phyloP scores from a whole-genome alignment of 2,113 vertebrate genomes.

The Mesitornis unicolor region DNA sequence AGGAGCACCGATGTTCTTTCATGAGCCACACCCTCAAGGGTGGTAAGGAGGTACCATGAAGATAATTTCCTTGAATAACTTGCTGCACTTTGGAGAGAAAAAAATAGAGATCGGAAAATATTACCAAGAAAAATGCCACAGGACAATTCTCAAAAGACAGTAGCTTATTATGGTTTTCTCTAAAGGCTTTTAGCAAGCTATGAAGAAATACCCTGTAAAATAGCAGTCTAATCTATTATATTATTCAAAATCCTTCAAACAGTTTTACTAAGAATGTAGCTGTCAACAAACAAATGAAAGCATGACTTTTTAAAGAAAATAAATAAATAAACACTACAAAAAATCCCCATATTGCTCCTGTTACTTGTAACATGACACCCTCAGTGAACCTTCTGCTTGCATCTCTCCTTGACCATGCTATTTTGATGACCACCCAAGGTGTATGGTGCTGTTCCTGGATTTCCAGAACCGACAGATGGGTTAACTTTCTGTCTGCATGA shows the following conservation, averaged over 20 bases:
- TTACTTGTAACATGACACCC: neutral
- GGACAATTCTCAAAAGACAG: neutral
- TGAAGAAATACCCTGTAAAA: neutral
- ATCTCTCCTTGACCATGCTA: neutral
- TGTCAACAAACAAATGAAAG: neutral
- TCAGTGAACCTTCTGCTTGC: neutral
- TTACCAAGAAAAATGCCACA: neutral
- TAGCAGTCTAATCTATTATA: neutral
- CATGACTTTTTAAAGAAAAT: neutral
- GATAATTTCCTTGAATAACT: neutral
- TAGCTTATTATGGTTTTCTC: neutral
- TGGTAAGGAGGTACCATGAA: rapidly evolving
- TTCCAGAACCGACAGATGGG: neutral
- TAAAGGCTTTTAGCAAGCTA: neutral
- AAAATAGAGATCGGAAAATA: neutral
- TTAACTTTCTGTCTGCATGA: neutral
- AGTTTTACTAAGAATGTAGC: neutral
- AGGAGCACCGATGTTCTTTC: rapidly evolving
- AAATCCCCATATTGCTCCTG: rapidly evolving
- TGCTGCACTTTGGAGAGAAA: neutral
- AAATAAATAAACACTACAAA: too few species aligned
- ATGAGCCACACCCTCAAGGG: neutral
- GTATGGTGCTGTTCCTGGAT: neutral
- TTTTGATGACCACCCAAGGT: neutral
- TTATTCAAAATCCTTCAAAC: neutral